Base-by-base conservation (phyloP, 64 coral and sea anemone species). In the Astreopora myriophthalma region DNA sequence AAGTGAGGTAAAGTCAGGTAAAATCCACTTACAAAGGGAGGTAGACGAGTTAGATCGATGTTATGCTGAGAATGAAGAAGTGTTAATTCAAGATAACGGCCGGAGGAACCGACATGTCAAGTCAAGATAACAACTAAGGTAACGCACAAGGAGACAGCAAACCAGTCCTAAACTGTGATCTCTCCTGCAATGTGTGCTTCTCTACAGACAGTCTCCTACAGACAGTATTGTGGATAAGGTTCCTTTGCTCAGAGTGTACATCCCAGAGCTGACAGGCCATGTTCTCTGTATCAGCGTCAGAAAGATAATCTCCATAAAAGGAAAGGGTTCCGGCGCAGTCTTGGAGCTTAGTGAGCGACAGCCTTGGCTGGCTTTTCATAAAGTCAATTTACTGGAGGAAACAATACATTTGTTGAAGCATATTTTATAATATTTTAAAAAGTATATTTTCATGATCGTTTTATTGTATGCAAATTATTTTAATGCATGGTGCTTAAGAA, bases 171-270 rank as follows among this genome's bases (percentile, higher is more conserved):
- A 90, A 90, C 58, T 79, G 66, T 22, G 88, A 90, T 80, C 61
- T 70, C 11, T 73, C 38, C 76, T 70, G 31, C 69, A 44, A 92
- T 66, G 70, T 29, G 79, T 55, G 69, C 80, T 60, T 74, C 90
- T 60, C 66, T 92, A 65, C 70, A 63, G 67, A 60, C 87, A 22
- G 88, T 91, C 28, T 71, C 67, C 32, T n/a, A n/a, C n/a, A n/a
- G n/a, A n/a, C n/a, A n/a, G n/a, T n/a, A n/a, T n/a, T n/a, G 89
- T 92, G 5, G 69, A 84, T 79, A 85, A 92, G 20, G 32, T 64
- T 32, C 89, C 89, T 60, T 63, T 23, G 8, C 80, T 48, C 6
- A 31, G 31, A 0, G 49, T 92, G 8, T 85, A 92, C 23, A 42
- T 92, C 4, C 90, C 69, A 61, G 89, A 92, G 37, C 89, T 92